Evolutionary conservation across 2,113 vertebrate genomes (phyloP).

Genomic region (Anarhynchus alexandrinus): DNA sequence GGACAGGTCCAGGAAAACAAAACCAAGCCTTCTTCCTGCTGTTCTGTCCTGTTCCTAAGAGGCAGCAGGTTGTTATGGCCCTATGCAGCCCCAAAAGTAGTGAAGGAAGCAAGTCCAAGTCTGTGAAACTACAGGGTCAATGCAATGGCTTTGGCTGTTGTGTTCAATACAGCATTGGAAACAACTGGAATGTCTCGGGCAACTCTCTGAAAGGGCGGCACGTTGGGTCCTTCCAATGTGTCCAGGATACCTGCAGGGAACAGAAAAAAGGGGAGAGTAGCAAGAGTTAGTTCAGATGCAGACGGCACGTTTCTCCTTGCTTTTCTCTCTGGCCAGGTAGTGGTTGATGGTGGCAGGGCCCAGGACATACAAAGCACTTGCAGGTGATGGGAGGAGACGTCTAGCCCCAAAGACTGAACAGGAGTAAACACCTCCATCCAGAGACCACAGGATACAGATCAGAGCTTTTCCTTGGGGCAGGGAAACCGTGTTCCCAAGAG

Average conservation of each 20-base stretch:
- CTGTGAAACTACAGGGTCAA: slow-evolving; percentile 71
- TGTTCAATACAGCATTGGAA: slow-evolving; percentile 72
- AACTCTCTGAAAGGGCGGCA: slow-evolving; percentile 89
- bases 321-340: background rate
- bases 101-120: slow-evolving; percentile 46
- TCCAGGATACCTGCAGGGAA: slow-evolving; percentile 85
- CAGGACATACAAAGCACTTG: background rate
- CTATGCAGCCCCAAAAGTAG: slow-evolving; percentile 22
- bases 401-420: background rate
- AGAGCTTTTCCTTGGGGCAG: background rate
- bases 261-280: background rate
- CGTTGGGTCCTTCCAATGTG: slow-evolving; percentile 86
- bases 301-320: background rate
- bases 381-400: background rate
- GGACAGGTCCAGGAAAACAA: slow-evolving; percentile 25
- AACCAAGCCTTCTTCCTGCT: background rate
- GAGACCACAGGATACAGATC: background rate
- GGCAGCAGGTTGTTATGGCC: slow-evolving; percentile 22
- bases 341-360: background rate
- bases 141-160: slow-evolving; percentile 73
- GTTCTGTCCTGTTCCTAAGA: slow-evolving; percentile 42
- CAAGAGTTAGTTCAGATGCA: background rate
- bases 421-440: background rate
- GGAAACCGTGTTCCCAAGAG: background rate
- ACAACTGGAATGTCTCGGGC: slow-evolving; percentile 85